These are phyloP conservation scores for Myripristis jacobus DNA, from an alignment of 2,797 vertebrate genomes.

Conservation along the genomic window DNA sequence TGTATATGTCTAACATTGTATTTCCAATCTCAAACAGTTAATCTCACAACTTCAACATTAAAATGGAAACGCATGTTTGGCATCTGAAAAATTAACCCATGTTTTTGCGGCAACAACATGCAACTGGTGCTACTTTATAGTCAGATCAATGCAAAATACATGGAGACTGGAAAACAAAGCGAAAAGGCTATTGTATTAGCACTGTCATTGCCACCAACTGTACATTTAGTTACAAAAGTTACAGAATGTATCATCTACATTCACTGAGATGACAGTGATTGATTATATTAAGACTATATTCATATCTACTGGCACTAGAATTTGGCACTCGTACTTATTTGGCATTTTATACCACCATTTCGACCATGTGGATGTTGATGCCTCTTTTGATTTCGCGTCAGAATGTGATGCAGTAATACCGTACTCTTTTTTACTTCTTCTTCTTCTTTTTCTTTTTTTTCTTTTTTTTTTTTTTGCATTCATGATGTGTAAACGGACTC, in stretches of 20 bases:
- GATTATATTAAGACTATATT: constrained; percentile 84
- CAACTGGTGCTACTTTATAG: constrained; percentile 80
- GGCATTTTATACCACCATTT: constrained; percentile 77
- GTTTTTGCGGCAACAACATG: constrained; percentile 79
- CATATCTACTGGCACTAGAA: constrained; percentile 82
- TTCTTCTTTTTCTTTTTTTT: constrained; percentile 35
- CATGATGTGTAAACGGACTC: constrained; percentile 76
- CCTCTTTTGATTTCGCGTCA: constrained; percentile 74
- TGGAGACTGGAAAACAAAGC: constrained; percentile 75
- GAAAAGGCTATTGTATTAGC: constrained; percentile 76
- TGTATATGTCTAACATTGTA: constrained; percentile 78
- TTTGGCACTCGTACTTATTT: constrained; percentile 86
- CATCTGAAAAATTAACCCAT: constrained; percentile 67
- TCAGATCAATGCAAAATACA: constrained; percentile 78
- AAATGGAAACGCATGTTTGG: constrained; percentile 77
- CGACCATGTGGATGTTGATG: constrained; percentile 73
- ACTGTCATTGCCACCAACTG: constrained; percentile 83
- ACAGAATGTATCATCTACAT: constrained; percentile 86
- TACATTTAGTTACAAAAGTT: constrained; percentile 86
- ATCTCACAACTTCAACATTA: constrained; percentile 77
- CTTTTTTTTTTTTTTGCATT: constrained; percentile 68
- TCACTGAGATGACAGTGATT: constrained; percentile 85
- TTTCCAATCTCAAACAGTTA: constrained; percentile 79
- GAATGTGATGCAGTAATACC: constrained; percentile 74
- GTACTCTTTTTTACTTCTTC: constrained; percentile 58